These are phyloP conservation scores for Caenorhabditis sp. DNA, from an alignment of 2,888 invertebrate species.

Conservation along the genomic window DNA sequence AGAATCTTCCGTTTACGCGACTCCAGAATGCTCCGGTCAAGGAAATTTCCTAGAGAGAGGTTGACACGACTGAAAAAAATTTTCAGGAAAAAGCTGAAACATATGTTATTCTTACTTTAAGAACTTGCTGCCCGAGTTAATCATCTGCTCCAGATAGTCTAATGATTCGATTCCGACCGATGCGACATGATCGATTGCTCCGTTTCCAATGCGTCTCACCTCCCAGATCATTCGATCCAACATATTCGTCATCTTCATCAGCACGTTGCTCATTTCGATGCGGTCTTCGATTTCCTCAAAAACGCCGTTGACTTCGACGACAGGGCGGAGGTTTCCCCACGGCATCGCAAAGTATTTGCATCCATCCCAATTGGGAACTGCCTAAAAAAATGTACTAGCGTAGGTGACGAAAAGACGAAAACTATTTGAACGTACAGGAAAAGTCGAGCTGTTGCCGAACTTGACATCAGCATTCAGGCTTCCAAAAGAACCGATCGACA, in stretches of 20 bases:
- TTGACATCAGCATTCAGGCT: slow-evolving; percentile 26
- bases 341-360: slow-evolving; percentile 73
- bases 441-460: slow-evolving; percentile 56
- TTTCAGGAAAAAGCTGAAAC: neutral
- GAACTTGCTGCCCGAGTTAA: slow-evolving; percentile 14
- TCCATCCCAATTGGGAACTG: slow-evolving; percentile 72
- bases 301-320: slow-evolving; percentile 63
- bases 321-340: slow-evolving; percentile 76
- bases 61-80: slow-evolving; percentile 1
- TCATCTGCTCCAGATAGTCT: slow-evolving; percentile 50
- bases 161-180: slow-evolving; percentile 53
- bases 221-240: slow-evolving; percentile 46
- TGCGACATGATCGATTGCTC: slow-evolving; percentile 49
- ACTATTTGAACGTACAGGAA: slow-evolving; percentile 59
- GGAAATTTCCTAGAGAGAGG: slow-evolving; percentile 4
- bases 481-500: slow-evolving; percentile 61
- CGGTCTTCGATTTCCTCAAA: slow-evolving; percentile 71
- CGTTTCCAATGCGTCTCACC: slow-evolving; percentile 33
- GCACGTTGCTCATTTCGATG: slow-evolving; percentile 67
- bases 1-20: slow-evolving; percentile 20
- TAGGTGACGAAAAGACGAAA: too few relatives aligned
- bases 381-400: too few relatives aligned
- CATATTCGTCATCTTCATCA: slow-evolving; percentile 56
- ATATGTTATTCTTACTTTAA: slow-evolving; percentile 3
- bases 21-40: slow-evolving; percentile 22